Percentiles rank a stretch among this genome's conserved stretches.
phyloP scores from a whole-genome alignment of 1,140 invertebrate species.

The Thaumatotibia leucotreta region DNA sequence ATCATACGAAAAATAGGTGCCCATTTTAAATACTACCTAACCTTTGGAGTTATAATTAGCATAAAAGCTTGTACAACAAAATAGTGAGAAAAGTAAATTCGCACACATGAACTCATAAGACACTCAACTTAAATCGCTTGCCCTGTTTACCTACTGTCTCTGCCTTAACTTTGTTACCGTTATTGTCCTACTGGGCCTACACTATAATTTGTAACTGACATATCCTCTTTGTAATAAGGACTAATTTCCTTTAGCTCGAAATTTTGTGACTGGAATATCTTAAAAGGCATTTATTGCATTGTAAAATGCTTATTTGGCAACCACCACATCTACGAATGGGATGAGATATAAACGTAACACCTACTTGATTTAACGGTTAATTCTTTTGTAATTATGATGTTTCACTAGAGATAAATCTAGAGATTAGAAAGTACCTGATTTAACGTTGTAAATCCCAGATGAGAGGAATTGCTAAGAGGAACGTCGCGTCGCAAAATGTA shows the following conservation, averaged over 20 bases:
- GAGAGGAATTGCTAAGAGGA: no score
- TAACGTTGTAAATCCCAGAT: no score
- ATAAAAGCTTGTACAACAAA: no score
- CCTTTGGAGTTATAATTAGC: no score
- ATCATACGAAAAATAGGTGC: no score
- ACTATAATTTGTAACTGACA: not conserved
- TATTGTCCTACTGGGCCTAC: slow-evolving; percentile 8
- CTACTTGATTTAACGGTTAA: not conserved
- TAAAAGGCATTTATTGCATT: not conserved
- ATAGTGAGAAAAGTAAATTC: not conserved
- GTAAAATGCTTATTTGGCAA: not conserved
- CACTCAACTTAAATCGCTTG: not conserved
- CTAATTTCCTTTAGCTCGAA: not conserved
- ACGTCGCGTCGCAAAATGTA: no score
- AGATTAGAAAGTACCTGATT: no score
- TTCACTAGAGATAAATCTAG: not conserved
- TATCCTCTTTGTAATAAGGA: not conserved
- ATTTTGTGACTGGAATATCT: not conserved
- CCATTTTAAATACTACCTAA: no score
- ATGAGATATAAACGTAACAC: not conserved
- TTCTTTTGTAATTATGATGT: not conserved
- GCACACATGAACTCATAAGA: not conserved
- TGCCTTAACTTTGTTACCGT: not conserved
- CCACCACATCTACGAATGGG: not conserved
- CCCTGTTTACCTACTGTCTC: not conserved